A percentile compares a stretch with the other conserved stretches of the same genome.
These are phyloP conservation scores for Siderastrea siderea DNA, from an alignment of 92 coral and sea anemone genomes.

Conservation along the genomic window DNA sequence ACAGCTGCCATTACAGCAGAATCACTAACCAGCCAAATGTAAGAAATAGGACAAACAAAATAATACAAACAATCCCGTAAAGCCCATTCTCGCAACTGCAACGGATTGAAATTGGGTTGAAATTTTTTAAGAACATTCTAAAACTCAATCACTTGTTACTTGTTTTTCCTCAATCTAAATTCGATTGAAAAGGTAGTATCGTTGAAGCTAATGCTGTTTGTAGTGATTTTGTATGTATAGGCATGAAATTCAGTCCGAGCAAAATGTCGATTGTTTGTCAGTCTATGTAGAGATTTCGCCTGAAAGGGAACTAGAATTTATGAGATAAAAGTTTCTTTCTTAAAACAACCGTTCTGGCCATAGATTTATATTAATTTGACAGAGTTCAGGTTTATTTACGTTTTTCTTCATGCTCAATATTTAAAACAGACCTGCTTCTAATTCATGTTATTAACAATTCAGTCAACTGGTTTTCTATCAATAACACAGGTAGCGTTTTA, in stretches of 20 bases:
- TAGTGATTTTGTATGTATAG: neutral
- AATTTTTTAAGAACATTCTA: neutral
- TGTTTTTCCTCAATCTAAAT: neutral
- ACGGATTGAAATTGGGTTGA: neutral
- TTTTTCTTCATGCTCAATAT: neutral
- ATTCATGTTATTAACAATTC: constrained; percentile 39
- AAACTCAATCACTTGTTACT: neutral
- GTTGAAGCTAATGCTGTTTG: neutral
- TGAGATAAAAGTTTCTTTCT: neutral
- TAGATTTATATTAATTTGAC: no score
- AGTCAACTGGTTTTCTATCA: constrained; percentile 12
- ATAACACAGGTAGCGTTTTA: neutral
- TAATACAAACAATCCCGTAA: no score
- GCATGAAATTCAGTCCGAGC: no score
- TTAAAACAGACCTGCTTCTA: constrained; percentile 41
- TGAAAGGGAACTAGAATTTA: no score
- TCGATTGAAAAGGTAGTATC: neutral
- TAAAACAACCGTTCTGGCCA: neutral
- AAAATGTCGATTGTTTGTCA: no score
- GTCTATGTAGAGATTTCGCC: no score
- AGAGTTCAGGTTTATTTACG: neutral
- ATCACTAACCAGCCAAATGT: no score
- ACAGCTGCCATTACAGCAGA: no score
- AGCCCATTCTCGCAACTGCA: no score
- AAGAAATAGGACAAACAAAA: no score